phyloP scores from a whole-genome alignment of 2,888 invertebrate genomes.

The Rhagophthalmus giganteus region DNA sequence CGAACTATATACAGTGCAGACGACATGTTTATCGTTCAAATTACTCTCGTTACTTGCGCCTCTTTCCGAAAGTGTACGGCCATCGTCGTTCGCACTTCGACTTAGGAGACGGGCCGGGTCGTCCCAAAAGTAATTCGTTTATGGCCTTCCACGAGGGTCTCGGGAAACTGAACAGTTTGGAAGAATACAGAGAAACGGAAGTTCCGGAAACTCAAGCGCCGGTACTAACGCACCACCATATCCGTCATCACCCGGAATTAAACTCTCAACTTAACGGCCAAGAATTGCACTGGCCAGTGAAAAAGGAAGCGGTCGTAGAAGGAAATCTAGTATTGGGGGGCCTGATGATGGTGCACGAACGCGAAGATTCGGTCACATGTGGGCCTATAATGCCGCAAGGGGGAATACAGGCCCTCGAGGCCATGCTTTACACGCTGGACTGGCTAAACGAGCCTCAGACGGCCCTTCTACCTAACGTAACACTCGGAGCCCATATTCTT shows the following conservation, averaged over 20 bases:
- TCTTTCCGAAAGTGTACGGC: neutral
- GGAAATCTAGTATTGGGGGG: slow-evolving; percentile 89
- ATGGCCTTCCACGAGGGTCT: slow-evolving; percentile 16
- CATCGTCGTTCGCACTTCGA: neutral
- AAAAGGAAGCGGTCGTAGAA: slow-evolving; percentile 82
- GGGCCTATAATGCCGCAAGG: slow-evolving; percentile 95
- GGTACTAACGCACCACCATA: slow-evolving; percentile 18
- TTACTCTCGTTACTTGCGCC: neutral
- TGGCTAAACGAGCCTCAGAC: slow-evolving; percentile 68
- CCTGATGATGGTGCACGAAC: slow-evolving; percentile 93
- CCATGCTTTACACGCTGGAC: slow-evolving; percentile 90
- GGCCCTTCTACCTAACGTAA: slow-evolving; percentile 75
- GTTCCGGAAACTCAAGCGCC: slow-evolving; percentile 13
- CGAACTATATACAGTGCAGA: slow-evolving; percentile 10
- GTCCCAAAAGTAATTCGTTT: neutral
- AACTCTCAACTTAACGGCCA: slow-evolving; percentile 19
- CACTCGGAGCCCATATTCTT: slow-evolving; percentile 83
- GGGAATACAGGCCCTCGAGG: slow-evolving; percentile 84
- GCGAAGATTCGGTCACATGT: slow-evolving; percentile 84
- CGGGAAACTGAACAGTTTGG: slow-evolving; percentile 4
- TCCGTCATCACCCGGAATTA: slow-evolving; percentile 22
- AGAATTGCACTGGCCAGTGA: slow-evolving; percentile 72
- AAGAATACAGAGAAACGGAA: slow-evolving; percentile 15
- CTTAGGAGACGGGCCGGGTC: neutral
- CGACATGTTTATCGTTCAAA: slow-evolving; percentile 8